phyloP scores from a whole-genome alignment of 2,888 invertebrate species.

The Cabera pusaria region DNA sequence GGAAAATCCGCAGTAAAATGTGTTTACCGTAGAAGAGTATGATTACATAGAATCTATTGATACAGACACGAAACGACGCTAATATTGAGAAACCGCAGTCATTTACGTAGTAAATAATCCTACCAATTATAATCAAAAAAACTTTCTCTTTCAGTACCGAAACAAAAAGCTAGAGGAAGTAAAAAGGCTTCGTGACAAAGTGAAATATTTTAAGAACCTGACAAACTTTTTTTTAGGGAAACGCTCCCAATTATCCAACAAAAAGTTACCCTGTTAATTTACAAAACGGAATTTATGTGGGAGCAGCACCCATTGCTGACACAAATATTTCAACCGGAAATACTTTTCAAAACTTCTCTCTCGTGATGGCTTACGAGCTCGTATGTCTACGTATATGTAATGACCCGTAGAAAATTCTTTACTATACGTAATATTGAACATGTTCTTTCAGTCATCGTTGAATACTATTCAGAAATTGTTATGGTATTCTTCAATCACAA shows the following conservation, averaged over 20 bases:
- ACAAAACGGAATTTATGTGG: constrained; percentile 29
- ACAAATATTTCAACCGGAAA: constrained; percentile 29
- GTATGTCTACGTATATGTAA: no score
- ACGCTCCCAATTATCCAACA: constrained; percentile 31
- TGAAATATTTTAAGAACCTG: constrained; percentile 31
- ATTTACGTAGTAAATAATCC: constrained; percentile 1
- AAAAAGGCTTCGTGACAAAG: constrained; percentile 32
- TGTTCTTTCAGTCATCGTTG: no score
- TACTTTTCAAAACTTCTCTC: constrained; percentile 21
- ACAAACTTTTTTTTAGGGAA: constrained; percentile 28
- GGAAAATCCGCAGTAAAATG: constrained; percentile 63
- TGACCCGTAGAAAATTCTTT: no score
- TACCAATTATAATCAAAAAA: constrained; percentile 1
- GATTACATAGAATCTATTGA: constrained; percentile 50
- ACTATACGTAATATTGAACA: no score
- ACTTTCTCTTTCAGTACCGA: constrained; percentile 5
- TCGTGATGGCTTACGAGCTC: no score
- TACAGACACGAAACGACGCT: constrained; percentile 44
- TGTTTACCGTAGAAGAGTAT: constrained; percentile 51
- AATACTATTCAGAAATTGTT: no score
- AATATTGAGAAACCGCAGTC: constrained; percentile 11
- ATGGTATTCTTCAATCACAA: no score
- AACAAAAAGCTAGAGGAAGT: constrained; percentile 17
- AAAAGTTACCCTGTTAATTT: constrained; percentile 31
- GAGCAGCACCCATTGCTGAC: constrained; percentile 20